Percentiles rank a stretch among this genome's conserved stretches.
phyloP scores from a whole-genome alignment of 2,113 vertebrate species.

The Eublepharis macularius region DNA sequence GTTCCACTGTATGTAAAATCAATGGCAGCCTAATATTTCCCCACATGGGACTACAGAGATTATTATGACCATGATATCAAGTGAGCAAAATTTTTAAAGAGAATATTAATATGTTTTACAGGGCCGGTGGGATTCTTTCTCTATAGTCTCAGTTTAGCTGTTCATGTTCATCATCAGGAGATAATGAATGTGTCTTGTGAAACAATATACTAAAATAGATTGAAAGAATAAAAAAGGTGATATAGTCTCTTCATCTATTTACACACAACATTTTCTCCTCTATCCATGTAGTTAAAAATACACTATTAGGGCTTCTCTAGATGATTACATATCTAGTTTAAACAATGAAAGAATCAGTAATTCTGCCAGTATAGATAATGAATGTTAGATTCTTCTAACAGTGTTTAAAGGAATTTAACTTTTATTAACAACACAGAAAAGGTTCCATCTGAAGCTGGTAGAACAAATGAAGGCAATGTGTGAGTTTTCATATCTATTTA shows the following conservation, averaged over 20 bases:
- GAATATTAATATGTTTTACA: constrained; percentile 4
- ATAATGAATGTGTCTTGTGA: background rate
- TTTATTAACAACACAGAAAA: background rate
- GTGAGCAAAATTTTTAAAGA: constrained; percentile 1
- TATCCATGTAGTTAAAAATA: too few relatives aligned
- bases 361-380: background rate
- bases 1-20: background rate
- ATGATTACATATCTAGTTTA: too few relatives aligned
- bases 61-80: background rate
- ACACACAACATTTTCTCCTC: too few relatives aligned
- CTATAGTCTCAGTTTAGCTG: background rate
- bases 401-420: background rate
- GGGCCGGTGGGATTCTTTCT: background rate
- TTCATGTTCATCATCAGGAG: background rate
- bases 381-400: background rate
- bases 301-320: too few relatives aligned
- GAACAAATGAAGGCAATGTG: background rate
- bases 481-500: too few relatives aligned
- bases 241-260: too few relatives aligned
- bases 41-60: background rate
- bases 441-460: background rate
- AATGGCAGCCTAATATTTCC: background rate
- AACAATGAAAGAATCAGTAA: background rate
- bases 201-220: background rate
- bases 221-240: background rate